phyloP scores from a whole-genome alignment of 2,888 invertebrate species.

The Drosophila merina region DNA sequence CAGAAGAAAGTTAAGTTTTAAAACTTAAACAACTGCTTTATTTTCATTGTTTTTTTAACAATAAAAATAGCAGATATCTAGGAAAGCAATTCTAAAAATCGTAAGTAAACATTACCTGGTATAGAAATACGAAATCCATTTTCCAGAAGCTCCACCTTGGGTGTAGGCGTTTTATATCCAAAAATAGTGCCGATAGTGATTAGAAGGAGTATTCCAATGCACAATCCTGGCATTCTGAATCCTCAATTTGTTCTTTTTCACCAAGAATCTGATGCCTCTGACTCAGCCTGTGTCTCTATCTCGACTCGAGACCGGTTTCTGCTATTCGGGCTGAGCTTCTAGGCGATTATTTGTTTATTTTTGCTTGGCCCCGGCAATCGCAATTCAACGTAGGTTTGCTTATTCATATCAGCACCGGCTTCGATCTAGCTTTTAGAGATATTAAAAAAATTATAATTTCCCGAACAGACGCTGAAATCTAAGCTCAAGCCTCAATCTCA shows the following conservation, averaged over 20 bases:
- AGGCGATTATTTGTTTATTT: slow-evolving; percentile 31
- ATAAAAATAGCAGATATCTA: neutral
- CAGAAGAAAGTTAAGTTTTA: neutral
- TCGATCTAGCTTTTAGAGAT: slow-evolving; percentile 11
- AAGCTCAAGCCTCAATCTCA: neutral
- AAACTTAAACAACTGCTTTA: neutral
- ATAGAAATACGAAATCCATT: slow-evolving; percentile 78
- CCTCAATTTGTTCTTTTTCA: slow-evolving; percentile 5
- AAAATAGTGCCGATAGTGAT: slow-evolving; percentile 15
- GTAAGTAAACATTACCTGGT: slow-evolving; percentile 63
- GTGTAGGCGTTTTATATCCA: slow-evolving; percentile 65
- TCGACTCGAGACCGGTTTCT: slow-evolving; percentile 26
- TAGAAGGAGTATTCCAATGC: slow-evolving; percentile 14
- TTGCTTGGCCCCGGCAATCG: slow-evolving; percentile 23
- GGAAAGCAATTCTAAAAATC: neutral
- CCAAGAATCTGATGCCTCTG: slow-evolving; percentile 23
- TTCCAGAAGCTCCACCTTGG: slow-evolving; percentile 58
- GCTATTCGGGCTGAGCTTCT: neutral
- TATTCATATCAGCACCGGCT: slow-evolving; percentile 21
- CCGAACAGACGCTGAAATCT: neutral
- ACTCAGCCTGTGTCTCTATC: slow-evolving; percentile 36
- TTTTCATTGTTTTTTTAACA: neutral
- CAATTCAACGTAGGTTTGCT: slow-evolving; percentile 6
- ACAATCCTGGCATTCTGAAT: slow-evolving; percentile 26
- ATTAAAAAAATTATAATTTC: slow-evolving; percentile 6